phyloP scores from a whole-genome alignment of 2,888 invertebrate genomes.

The Papilio gigon region DNA sequence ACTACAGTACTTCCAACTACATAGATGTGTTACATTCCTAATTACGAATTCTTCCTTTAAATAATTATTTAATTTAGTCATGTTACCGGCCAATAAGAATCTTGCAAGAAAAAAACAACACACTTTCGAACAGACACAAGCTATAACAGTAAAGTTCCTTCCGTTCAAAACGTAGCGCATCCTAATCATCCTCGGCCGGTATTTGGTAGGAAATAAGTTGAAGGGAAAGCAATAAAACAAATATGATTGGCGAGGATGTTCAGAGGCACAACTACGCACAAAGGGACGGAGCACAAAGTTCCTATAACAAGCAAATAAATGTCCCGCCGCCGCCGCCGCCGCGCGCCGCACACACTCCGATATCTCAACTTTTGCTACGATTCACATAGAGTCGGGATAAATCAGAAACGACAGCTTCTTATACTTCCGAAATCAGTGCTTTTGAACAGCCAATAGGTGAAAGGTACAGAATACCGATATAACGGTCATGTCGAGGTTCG shows the following conservation, averaged over 20 bases:
- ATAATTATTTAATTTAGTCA: neutral
- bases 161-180: neutral
- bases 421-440: neutral
- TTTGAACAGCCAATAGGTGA: too few relatives aligned
- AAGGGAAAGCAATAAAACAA: constrained; percentile 49
- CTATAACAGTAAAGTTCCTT: neutral
- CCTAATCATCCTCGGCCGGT: constrained; percentile 1
- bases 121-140: too few relatives aligned
- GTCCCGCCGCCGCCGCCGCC: constrained; percentile 56
- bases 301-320: constrained; percentile 57
- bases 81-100: neutral
- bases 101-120: too few relatives aligned
- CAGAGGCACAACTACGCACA: constrained; percentile 36
- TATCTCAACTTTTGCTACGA: constrained; percentile 55
- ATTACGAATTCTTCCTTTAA: neutral
- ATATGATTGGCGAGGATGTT: constrained; percentile 47
- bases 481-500: too few relatives aligned
- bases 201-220: constrained; percentile 28
- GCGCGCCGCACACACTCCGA: constrained; percentile 59
- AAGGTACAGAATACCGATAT: too few relatives aligned
- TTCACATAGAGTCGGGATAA: constrained; percentile 48
- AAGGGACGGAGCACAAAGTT: constrained; percentile 49
- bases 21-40: neutral
- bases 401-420: constrained; percentile 32
- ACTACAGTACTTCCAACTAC: neutral